phyloP scores from a whole-genome alignment of 2,797 vertebrate species.

The Rhinella marina region DNA sequence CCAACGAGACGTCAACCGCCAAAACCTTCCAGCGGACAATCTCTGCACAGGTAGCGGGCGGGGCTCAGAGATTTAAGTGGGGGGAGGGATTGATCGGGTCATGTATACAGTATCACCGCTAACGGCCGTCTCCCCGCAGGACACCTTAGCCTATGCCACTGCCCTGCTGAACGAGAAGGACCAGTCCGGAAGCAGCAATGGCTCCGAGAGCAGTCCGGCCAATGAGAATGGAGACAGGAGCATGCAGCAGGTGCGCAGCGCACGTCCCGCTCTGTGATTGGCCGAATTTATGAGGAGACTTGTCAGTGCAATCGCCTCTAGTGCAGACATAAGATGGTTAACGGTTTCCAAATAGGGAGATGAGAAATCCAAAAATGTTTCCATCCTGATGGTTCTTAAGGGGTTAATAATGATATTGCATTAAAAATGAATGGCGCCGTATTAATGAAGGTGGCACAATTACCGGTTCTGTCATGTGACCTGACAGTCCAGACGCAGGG shows the following conservation, averaged over 20 bases:
- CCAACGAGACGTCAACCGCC: constrained; percentile 97
- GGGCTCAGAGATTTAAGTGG: not conserved
- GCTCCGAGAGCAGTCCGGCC: constrained; percentile 95
- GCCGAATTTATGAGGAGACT: not conserved
- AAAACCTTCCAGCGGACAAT: constrained; percentile 99
- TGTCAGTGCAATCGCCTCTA: not conserved
- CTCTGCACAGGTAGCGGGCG: constrained; percentile 89
- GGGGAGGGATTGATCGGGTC: not conserved
- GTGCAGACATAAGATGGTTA: no score
- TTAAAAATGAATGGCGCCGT: not conserved
- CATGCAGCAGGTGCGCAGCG: constrained; percentile 87
- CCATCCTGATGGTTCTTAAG: not conserved
- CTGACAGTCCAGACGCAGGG: not conserved
- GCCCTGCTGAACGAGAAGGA: constrained; percentile 97
- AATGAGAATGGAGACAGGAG: constrained; percentile 92
- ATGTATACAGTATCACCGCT: not conserved
- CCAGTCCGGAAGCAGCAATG: constrained; percentile 97
- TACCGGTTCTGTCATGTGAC: not conserved
- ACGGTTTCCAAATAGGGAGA: no score
- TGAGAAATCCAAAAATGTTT: no score
- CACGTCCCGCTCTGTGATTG: not conserved
- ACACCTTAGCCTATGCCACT: constrained; percentile 95
- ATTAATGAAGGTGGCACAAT: not conserved
- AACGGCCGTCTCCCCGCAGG: constrained; percentile 72
- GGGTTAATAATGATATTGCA: not conserved